These are phyloP conservation scores for Calephelis virginiensis DNA, from an alignment of 1,140 invertebrate genomes.

Conservation along the genomic window DNA sequence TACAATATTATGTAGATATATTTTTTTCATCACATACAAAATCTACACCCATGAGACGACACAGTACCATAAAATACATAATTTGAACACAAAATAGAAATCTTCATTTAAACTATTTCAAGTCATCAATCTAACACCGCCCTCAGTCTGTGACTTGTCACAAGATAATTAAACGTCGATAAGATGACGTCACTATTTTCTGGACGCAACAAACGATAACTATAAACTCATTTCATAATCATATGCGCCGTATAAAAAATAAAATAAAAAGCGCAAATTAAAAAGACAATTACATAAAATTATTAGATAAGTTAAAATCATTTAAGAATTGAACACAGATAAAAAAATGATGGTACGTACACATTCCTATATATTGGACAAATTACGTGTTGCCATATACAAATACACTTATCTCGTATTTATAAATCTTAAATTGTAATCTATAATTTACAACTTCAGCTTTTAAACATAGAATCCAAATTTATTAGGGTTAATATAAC, in stretches of 20 bases:
- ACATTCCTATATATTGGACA: constrained; percentile 11
- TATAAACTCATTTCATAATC: too few species aligned
- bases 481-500: neutral
- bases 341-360: constrained; percentile 11
- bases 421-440: neutral
- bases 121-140: too few species aligned
- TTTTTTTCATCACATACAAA: too few species aligned
- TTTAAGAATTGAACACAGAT: constrained; percentile 7
- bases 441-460: constrained; percentile 1
- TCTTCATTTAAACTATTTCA: too few species aligned
- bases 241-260: neutral
- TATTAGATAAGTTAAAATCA: neutral
- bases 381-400: constrained; percentile 18
- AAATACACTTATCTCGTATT: constrained; percentile 8
- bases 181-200: too few species aligned
- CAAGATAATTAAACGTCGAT: too few species aligned
- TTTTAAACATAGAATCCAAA: constrained; percentile 4
- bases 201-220: too few species aligned
- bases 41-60: too few species aligned
- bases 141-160: too few species aligned
- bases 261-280: constrained; percentile 4
- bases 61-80: too few species aligned
- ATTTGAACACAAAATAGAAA: too few species aligned
- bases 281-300: neutral
- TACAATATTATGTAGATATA: too few species aligned